phyloP scores from a whole-genome alignment of 2,797 vertebrate genomes.

The Melanotaenia parkinsoni region DNA sequence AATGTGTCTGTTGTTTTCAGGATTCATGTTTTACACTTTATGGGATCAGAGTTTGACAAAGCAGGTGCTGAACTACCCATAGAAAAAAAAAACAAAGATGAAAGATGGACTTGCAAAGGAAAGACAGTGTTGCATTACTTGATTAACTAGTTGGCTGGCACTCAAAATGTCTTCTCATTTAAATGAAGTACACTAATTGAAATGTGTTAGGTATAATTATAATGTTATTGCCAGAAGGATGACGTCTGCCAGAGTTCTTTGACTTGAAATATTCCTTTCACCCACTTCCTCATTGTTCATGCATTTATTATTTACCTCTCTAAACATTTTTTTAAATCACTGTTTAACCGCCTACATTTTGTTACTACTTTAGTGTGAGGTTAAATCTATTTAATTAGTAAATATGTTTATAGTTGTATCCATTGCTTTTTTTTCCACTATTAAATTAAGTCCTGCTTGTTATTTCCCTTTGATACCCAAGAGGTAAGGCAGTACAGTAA shows the following conservation, averaged over 20 bases:
- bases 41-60: slow-evolving; percentile 38
- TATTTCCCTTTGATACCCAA: slow-evolving; percentile 3
- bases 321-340: slow-evolving; percentile 1
- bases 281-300: neutral
- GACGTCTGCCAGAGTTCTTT: slow-evolving; percentile 14
- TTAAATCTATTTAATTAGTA: slow-evolving; percentile 11
- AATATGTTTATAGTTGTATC: slow-evolving; percentile 2
- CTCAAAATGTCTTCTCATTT: slow-evolving; percentile 41
- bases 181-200: slow-evolving; percentile 22
- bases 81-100: slow-evolving; percentile 21
- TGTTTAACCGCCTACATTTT: slow-evolving; percentile 4
- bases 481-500: slow-evolving; percentile 25
- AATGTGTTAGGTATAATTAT: slow-evolving; percentile 19
- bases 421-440: slow-evolving; percentile 5
- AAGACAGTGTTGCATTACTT: slow-evolving; percentile 44
- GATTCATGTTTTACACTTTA: slow-evolving; percentile 26
- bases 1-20: slow-evolving; percentile 56
- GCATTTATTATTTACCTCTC: neutral
- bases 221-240: slow-evolving; percentile 11
- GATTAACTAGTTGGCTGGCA: slow-evolving; percentile 47
- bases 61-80: slow-evolving; percentile 45
- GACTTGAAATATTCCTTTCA: slow-evolving; percentile 34
- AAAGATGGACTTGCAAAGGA: slow-evolving; percentile 35
- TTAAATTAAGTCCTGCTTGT: slow-evolving; percentile 2
- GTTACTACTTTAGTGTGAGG: slow-evolving; percentile 10